Conservation (phyloP, 2,113 vertebrate species). For the Tetrax tetrax region DNA sequence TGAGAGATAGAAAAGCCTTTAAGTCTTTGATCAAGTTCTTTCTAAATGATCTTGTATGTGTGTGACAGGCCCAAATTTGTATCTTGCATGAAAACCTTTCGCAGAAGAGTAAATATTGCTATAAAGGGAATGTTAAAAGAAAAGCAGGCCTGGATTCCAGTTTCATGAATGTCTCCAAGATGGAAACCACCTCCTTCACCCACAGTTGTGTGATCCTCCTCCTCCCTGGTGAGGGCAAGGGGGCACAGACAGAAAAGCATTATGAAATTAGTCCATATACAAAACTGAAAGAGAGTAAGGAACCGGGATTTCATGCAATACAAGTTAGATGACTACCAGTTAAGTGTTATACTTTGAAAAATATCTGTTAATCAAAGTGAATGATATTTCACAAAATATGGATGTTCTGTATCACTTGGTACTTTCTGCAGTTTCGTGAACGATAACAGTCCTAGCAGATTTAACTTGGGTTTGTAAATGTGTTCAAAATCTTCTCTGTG, state of each 20-base stretch:
- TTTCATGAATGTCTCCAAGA: neutral
- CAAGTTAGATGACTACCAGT: neutral
- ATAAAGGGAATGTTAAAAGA: neutral
- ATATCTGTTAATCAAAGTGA: neutral
- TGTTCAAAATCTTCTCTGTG: neutral
- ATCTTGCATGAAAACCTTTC: neutral
- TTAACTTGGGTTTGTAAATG: neutral
- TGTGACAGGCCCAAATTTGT: neutral
- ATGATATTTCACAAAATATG: neutral
- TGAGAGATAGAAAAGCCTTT: neutral
- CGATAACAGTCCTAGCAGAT: neutral
- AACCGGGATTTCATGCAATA: neutral
- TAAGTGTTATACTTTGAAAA: neutral
- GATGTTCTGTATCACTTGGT: neutral
- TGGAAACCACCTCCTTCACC: neutral
- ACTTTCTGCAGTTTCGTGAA: neutral
- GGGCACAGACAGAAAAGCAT: accelerated
- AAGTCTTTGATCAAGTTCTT: neutral
- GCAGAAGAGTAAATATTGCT: neutral
- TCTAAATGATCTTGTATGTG: neutral
- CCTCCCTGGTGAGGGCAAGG: accelerated
- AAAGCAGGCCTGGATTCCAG: neutral
- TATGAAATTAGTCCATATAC: neutral
- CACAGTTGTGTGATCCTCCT: neutral
- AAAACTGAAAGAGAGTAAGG: neutral